These are phyloP conservation scores for Drosophila gunungcola DNA, from an alignment of 1,140 invertebrate genomes.

Conservation along the genomic window DNA sequence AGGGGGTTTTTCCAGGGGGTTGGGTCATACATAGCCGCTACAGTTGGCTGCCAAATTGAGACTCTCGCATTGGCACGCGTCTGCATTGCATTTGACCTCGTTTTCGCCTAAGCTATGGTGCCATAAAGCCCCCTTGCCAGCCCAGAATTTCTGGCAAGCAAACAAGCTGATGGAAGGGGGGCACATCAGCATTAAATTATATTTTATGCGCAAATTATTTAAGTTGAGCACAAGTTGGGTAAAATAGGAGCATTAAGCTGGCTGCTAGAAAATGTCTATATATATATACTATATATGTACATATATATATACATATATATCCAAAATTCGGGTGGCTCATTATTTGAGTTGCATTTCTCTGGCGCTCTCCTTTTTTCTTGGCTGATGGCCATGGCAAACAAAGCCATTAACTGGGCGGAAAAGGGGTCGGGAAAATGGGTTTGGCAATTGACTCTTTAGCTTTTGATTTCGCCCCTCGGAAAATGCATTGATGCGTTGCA, in stretches of 20 bases:
- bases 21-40: slow-evolving; percentile 17
- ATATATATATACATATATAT: slow-evolving; percentile 5
- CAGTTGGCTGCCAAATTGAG: slow-evolving; percentile 54
- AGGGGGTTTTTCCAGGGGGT: neutral
- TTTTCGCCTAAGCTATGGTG: slow-evolving; percentile 45
- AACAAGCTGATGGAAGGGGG: neutral
- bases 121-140: slow-evolving; percentile 20
- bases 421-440: slow-evolving; percentile 6
- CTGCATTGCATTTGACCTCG: slow-evolving; percentile 59
- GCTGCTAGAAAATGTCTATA: slow-evolving; percentile 11
- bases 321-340: slow-evolving; percentile 34
- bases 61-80: slow-evolving; percentile 49
- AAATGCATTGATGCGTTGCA: slow-evolving; percentile 76
- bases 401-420: slow-evolving; percentile 74
- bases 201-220: slow-evolving; percentile 80
- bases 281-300: slow-evolving; percentile 4
- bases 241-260: slow-evolving; percentile 74
- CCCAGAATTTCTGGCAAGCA: slow-evolving; percentile 17
- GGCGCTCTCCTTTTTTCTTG: slow-evolving; percentile 32
- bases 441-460: slow-evolving; percentile 69
- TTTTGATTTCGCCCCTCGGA: slow-evolving; percentile 38
- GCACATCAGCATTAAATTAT: slow-evolving; percentile 66
- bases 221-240: slow-evolving; percentile 68
- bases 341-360: slow-evolving; percentile 54
- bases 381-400: slow-evolving; percentile 76